phyloP scores from a whole-genome alignment of 2,888 invertebrate species.

The Napeogenes inachia region DNA sequence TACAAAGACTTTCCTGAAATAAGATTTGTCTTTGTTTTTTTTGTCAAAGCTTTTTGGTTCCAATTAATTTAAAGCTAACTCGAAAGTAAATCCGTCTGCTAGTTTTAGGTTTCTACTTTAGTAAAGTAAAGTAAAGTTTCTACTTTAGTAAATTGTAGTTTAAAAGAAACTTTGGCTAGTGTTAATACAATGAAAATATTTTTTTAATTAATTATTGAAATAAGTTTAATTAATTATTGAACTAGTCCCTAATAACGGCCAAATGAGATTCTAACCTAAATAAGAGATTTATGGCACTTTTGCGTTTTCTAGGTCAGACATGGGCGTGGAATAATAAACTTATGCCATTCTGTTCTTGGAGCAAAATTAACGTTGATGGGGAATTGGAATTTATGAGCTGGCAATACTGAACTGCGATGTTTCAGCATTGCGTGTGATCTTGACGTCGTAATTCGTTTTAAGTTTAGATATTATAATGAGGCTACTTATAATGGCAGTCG shows the following conservation, averaged over 20 bases:
- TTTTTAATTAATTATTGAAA: no score
- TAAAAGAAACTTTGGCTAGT: no score
- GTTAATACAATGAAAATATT: no score
- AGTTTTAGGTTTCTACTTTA: no score
- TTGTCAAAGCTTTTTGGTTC: no score
- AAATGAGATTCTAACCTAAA: constrained; percentile 22
- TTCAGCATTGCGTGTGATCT: constrained; percentile 23
- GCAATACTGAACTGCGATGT: constrained; percentile 31
- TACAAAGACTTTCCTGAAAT: no score
- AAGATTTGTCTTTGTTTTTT: no score
- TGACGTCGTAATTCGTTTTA: constrained; percentile 1
- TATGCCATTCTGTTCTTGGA: constrained; percentile 28
- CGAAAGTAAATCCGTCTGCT: no score
- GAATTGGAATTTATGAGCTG: constrained; percentile 33
- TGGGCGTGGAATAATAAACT: constrained; percentile 32
- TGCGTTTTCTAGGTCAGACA: constrained; percentile 32
- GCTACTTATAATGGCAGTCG: neutral
- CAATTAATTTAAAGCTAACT: no score
- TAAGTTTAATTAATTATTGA: no score
- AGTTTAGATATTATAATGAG: neutral
- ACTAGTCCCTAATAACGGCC: neutral
- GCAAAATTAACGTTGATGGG: constrained; percentile 36
- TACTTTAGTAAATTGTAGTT: no score
- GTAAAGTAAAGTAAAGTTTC: no score
- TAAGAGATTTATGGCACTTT: constrained; percentile 23